Evolutionary conservation across 2,888 invertebrate species (phyloP).

Genomic region (Drosophila anomelani): DNA sequence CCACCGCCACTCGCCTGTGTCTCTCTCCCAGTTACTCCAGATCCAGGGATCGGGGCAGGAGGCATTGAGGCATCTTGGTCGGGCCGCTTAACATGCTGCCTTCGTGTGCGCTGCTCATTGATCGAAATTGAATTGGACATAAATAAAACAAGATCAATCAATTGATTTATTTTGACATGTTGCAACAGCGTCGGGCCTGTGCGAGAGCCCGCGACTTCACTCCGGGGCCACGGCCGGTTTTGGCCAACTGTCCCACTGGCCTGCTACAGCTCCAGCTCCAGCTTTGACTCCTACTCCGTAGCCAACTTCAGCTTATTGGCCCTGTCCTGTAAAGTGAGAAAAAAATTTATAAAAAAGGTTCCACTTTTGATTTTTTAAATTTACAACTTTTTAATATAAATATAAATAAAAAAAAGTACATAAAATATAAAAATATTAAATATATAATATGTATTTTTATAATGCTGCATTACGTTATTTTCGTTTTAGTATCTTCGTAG

Average conservation of each 20-base stretch:
- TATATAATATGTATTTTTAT: too few relatives aligned
- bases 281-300: slow-evolving; percentile 11
- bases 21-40: not conserved
- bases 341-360: not conserved
- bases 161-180: slow-evolving; percentile 85
- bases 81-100: slow-evolving; percentile 63
- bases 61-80: slow-evolving; percentile 22
- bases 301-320: slow-evolving; percentile 20
- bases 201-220: slow-evolving; percentile 38
- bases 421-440: too few relatives aligned
- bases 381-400: too few relatives aligned
- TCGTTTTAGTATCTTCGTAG: too few relatives aligned
- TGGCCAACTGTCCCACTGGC: slow-evolving; percentile 48
- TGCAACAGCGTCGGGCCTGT: slow-evolving; percentile 71
- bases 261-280: slow-evolving; percentile 27
- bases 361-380: too few relatives aligned
- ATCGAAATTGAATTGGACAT: slow-evolving; percentile 85
- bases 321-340: slow-evolving; percentile 30
- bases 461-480: too few relatives aligned
- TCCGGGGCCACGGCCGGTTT: slow-evolving; percentile 60
- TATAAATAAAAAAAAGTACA: too few relatives aligned
- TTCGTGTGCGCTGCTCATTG: slow-evolving; percentile 82
- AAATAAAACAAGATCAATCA: slow-evolving; percentile 84
- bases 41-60: slow-evolving; percentile 9
- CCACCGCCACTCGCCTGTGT: not conserved